Evolutionary conservation across 2,113 vertebrate species (phyloP).

Genomic region (Podarcis muralis): DNA sequence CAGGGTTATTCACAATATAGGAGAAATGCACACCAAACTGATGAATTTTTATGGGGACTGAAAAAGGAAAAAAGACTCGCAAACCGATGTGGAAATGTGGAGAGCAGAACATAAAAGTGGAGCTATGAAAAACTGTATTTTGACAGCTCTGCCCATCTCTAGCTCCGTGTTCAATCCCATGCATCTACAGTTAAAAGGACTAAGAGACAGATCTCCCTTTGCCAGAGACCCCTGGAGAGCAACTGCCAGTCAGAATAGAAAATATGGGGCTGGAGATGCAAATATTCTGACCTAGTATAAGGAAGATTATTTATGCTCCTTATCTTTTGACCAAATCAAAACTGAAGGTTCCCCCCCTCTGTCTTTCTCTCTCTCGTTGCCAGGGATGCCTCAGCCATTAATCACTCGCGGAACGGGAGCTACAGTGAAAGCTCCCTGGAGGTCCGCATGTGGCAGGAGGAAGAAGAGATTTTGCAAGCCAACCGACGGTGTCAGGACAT

Average conservation of each 20-base stretch:
- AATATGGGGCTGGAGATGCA: background rate
- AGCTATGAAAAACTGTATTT: too few species aligned
- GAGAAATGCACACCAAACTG: too few species aligned
- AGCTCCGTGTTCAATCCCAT: background rate
- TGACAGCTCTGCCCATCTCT: too few species aligned
- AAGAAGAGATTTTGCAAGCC: constrained; percentile 82
- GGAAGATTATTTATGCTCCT: background rate
- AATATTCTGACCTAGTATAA: background rate
- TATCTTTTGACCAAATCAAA: background rate
- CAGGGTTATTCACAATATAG: too few species aligned
- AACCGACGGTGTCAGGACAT: constrained; percentile 85
- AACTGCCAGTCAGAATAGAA: background rate
- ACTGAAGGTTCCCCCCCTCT: too few species aligned
- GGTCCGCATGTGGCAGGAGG: constrained; percentile 82
- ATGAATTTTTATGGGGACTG: too few species aligned
- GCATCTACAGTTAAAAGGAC: background rate
- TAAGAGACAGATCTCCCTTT: too few species aligned
- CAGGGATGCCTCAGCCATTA: constrained; percentile 80
- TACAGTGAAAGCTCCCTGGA: constrained; percentile 79
- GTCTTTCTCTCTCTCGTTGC: constrained; percentile 14
- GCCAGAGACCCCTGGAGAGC: too few species aligned
- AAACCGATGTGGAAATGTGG: too few species aligned
- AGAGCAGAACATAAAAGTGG: too few species aligned
- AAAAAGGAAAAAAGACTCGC: too few species aligned
- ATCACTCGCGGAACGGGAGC: constrained; percentile 83